These are phyloP conservation scores for Drosophila anceps DNA, from an alignment of 2,888 invertebrate species.

Conservation along the genomic window DNA sequence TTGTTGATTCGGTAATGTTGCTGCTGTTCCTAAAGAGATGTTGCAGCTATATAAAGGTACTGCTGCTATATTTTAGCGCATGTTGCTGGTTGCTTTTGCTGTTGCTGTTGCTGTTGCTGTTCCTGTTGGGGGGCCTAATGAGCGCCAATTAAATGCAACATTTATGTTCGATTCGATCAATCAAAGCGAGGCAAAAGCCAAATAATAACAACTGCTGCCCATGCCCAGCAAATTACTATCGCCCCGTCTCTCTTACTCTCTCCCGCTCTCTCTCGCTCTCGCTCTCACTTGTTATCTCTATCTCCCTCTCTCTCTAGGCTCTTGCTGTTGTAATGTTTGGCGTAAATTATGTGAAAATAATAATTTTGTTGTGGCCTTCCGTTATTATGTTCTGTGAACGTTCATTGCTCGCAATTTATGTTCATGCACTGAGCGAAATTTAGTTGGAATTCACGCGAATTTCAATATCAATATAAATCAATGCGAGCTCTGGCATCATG, in stretches of 20 bases:
- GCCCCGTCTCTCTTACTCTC: background rate
- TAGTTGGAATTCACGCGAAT: background rate
- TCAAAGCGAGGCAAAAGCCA: constrained; percentile 32
- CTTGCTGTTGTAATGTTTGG: constrained; percentile 43
- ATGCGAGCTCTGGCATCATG: background rate
- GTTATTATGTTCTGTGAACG: constrained; percentile 44
- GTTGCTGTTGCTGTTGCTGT: constrained; percentile 1
- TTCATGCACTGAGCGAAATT: constrained; percentile 46
- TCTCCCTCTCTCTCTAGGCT: background rate
- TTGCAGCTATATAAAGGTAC: background rate
- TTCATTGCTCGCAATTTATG: constrained; percentile 49
- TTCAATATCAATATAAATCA: background rate
- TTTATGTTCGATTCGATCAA: constrained; percentile 62
- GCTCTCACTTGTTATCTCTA: background rate
- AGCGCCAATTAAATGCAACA: constrained; percentile 69
- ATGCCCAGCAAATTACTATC: background rate
- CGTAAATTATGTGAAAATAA: constrained; percentile 74
- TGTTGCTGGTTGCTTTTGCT: constrained; percentile 8
- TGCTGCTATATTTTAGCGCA: background rate
- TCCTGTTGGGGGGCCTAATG: constrained; percentile 67
- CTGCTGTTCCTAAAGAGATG: background rate
- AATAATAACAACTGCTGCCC: constrained; percentile 12
- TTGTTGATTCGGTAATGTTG: background rate
- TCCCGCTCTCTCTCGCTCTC: background rate
- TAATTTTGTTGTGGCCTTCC: constrained; percentile 32